A percentile compares a stretch with the other conserved stretches of the same genome.
Evolutionary conservation across 2,888 invertebrate genomes (phyloP).

Genomic region (Ganaspis brasiliensis): DNA sequence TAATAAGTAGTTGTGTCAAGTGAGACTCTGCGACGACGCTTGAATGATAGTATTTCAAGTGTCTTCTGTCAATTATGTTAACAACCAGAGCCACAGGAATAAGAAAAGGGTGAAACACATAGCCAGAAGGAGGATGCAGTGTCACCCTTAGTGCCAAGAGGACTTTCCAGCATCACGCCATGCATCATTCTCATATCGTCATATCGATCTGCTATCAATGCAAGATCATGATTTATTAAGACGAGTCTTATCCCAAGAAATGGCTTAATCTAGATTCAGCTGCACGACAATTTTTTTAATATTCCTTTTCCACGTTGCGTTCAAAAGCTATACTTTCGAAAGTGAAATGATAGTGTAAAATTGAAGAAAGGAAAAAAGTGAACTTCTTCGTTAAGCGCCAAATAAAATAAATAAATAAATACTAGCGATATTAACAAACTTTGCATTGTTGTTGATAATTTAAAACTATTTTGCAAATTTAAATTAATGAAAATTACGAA

Average conservation of each 20-base stretch:
- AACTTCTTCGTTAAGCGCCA: no score
- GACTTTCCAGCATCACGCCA: conserved; percentile 22
- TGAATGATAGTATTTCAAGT: conserved; percentile 65
- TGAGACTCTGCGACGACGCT: conserved; percentile 52
- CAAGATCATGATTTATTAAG: conserved; percentile 36
- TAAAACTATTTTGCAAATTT: no score
- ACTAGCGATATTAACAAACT: no score
- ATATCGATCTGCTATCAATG: conserved; percentile 37
- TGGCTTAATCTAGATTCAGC: conserved; percentile 53
- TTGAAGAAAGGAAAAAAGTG: no score
- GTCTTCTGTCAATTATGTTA: conserved; percentile 66
- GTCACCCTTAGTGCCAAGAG: conserved; percentile 29
- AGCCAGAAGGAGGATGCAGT: not conserved
- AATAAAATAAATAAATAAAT: no score
- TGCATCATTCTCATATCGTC: conserved; percentile 35
- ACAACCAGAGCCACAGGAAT: conserved; percentile 29
- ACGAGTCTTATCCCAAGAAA: conserved; percentile 49
- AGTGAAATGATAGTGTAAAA: no score
- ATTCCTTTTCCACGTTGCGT: not conserved
- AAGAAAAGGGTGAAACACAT: not conserved
- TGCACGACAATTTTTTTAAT: not conserved
- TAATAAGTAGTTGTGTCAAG: conserved; percentile 70
- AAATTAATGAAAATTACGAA: no score
- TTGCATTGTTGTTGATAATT: no score
- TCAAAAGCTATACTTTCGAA: not conserved